A percentile compares a stretch with the other conserved stretches of the same genome.
These are phyloP conservation scores for Aricia artaxerxes DNA, from an alignment of 2,888 invertebrate genomes.

Conservation along the genomic window DNA sequence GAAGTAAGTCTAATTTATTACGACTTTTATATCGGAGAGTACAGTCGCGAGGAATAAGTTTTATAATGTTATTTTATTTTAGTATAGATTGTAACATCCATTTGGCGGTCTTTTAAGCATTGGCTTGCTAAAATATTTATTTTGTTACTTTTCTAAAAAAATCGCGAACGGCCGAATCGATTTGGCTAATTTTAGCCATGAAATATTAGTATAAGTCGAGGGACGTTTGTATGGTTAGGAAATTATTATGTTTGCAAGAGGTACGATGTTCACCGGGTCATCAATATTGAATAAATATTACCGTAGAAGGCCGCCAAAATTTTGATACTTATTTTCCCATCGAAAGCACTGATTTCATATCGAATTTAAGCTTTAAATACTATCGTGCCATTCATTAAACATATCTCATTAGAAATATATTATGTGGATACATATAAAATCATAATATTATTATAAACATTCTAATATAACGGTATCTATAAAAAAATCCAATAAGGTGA, in stretches of 20 bases:
- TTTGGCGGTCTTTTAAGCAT: not conserved
- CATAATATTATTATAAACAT: slow-evolving; percentile 8
- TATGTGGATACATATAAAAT: not conserved
- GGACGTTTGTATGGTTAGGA: too few relatives aligned
- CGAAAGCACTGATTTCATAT: slow-evolving; percentile 25
- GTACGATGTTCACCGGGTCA: too few relatives aligned
- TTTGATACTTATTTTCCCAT: not conserved
- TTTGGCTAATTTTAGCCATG: too few relatives aligned
- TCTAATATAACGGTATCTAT: not conserved
- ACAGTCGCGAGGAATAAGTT: not conserved
- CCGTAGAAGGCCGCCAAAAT: not conserved
- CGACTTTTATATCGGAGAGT: slow-evolving; percentile 20
- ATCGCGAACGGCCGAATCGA: too few relatives aligned
- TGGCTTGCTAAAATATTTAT: not conserved
- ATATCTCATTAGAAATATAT: slow-evolving; percentile 21
- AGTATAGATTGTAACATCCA: not conserved
- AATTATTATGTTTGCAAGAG: too few relatives aligned
- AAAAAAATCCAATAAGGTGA: not conserved
- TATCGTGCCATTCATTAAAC: slow-evolving; percentile 28
- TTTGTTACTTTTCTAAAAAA: too few relatives aligned
- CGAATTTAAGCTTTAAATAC: slow-evolving; percentile 24
- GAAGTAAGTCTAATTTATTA: slow-evolving; percentile 22
- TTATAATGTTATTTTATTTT: slow-evolving; percentile 1
- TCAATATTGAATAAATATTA: too few relatives aligned
- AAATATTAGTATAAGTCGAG: too few relatives aligned